Evolutionary conservation across 1,140 invertebrate species (phyloP).

Genomic region (Nasonia vitripennis): DNA sequence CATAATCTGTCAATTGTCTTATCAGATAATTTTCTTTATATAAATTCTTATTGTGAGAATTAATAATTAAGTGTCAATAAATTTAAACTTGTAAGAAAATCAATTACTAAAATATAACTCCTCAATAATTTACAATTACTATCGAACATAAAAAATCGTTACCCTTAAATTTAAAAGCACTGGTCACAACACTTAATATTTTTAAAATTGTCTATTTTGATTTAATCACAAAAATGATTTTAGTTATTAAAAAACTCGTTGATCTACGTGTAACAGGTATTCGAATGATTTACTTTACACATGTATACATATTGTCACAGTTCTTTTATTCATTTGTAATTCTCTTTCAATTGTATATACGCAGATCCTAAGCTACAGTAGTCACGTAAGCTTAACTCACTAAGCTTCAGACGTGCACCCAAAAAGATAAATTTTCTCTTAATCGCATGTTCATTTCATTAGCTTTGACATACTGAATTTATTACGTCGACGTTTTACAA

Average conservation of each 20-base stretch:
- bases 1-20: background rate
- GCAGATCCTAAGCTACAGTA: slow-evolving; percentile 63
- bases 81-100: slow-evolving; percentile 2
- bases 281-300: background rate
- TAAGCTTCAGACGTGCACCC: slow-evolving; percentile 7
- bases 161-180: too few relatives aligned
- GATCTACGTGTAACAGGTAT: background rate
- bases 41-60: background rate
- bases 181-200: background rate
- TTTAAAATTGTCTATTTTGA: background rate
- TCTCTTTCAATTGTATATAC: slow-evolving; percentile 38
- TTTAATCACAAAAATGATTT: background rate
- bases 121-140: background rate
- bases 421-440: background rate
- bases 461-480: background rate
- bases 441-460: background rate
- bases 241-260: background rate
- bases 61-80: slow-evolving; percentile 10
- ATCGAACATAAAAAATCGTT: too few relatives aligned
- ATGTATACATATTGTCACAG: slow-evolving; percentile 66
- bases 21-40: slow-evolving; percentile 7
- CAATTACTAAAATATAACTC: background rate
- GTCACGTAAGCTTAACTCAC: background rate
- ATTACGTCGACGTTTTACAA: slow-evolving; percentile 8
- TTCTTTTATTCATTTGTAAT: slow-evolving; percentile 55